These are phyloP conservation scores for Macroglossus sobrinus DNA, from an alignment of 2,113 vertebrate species.

Conservation along the genomic window DNA sequence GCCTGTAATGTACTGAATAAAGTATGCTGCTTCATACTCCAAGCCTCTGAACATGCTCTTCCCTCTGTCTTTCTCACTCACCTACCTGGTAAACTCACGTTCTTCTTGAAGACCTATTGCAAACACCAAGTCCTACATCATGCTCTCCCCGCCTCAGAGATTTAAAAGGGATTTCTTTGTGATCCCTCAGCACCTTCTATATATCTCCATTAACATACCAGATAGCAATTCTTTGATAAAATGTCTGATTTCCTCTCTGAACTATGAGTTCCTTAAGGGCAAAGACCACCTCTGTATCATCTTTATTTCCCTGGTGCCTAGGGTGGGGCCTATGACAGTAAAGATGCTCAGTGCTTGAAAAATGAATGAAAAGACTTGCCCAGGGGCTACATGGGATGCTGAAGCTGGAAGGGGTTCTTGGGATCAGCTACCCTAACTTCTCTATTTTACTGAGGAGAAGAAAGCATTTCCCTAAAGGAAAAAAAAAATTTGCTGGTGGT, in stretches of 20 bases:
- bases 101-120: background rate
- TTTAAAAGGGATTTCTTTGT: constrained; percentile 2
- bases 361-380: background rate
- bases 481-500: background rate
- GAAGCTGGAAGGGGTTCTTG: background rate
- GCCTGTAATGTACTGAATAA: background rate
- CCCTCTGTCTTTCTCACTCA: background rate
- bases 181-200: constrained; percentile 2
- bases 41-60: background rate
- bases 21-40: background rate
- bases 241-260: constrained; percentile 19
- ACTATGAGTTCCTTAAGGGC: constrained; percentile 41
- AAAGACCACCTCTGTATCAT: constrained; percentile 10
- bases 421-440: background rate
- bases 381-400: background rate
- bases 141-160: background rate
- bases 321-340: background rate
- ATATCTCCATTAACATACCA: constrained; percentile 27
- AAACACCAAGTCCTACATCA: background rate
- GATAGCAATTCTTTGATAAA: constrained; percentile 28
- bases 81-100: background rate
- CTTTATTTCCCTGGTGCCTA: constrained; percentile 26
- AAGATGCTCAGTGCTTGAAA: background rate
- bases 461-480: constrained; percentile 33
- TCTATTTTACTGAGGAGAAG: constrained; percentile 7